phyloP scores from a whole-genome alignment of 2,113 vertebrate species.

The Oncorhynchus keta region DNA sequence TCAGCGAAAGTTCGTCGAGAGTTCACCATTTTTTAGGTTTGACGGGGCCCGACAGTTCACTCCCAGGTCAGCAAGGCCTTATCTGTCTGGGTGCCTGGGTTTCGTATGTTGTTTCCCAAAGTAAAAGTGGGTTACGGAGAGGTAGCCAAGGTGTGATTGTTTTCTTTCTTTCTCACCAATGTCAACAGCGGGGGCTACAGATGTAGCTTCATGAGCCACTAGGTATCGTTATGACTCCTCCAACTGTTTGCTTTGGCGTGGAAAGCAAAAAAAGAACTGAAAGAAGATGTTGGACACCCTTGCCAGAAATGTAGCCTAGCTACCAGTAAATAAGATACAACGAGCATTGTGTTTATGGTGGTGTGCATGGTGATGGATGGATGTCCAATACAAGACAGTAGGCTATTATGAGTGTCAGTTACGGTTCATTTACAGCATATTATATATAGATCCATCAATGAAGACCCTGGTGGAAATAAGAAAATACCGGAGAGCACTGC shows the following conservation, averaged over 20 bases:
- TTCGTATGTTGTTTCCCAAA: slow-evolving; percentile 19
- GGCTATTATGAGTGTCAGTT: too few species aligned
- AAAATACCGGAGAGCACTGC: too few species aligned
- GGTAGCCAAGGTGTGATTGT: slow-evolving; percentile 43
- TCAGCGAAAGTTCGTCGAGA: slow-evolving; percentile 56
- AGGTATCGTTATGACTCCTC: neutral
- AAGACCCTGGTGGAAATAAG: too few species aligned
- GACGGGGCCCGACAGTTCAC: slow-evolving; percentile 57
- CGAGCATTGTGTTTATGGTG: too few species aligned
- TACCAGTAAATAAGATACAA: neutral
- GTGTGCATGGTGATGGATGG: too few species aligned
- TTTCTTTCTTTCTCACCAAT: slow-evolving; percentile 27
- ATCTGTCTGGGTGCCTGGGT: slow-evolving; percentile 30
- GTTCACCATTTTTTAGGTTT: slow-evolving; percentile 68
- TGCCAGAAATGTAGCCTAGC: neutral
- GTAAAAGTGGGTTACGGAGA: slow-evolving; percentile 57
- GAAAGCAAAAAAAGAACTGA: slow-evolving; percentile 29
- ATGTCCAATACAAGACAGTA: too few species aligned
- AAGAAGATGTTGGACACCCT: neutral
- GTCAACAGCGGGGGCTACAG: slow-evolving; percentile 30
- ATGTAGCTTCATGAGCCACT: slow-evolving; percentile 20
- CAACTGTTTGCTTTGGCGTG: slow-evolving; percentile 40
- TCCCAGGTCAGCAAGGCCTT: slow-evolving; percentile 58
- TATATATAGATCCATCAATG: too few species aligned
- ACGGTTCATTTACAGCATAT: too few species aligned